Base-by-base conservation (phyloP, 2,113 vertebrate genomes). In the Tympanuchus pallidicinctus region DNA sequence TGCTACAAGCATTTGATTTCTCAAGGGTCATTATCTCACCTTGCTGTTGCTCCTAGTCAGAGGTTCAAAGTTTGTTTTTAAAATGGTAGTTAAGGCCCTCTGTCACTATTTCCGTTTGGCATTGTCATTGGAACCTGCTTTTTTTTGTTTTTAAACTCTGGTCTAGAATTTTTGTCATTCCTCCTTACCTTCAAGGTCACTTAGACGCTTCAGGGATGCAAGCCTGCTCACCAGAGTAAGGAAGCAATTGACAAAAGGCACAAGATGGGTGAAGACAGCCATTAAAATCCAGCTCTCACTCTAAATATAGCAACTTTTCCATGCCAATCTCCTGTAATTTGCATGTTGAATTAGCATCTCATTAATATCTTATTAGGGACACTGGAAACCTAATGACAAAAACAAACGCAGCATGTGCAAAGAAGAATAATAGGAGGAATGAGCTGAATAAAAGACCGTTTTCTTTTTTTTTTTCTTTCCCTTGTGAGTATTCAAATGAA, bases 341-440 rank as follows among this genome's bases (percentile, higher is more conserved):
- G 92, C 94, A 90, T 95, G 93, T 95, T 92, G 93, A 95, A 95
- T 96, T 97, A 96, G 94, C 96, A 97, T 96, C 90, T 97, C 94
- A 97, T 97, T 96, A 97, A 95, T 97, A 92, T 93, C 95, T 92
- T 97, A 97, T 92, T 95, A 96, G 90, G 85, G 90, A 84, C 73
- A 94, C 70, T 94, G 86, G 77, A 93, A 95, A 93, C 63, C 76
- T 97, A 94, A 97, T 95, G 96, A 94, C 91, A 96, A 96, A 96
- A 95, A 97, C 94, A 95, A 95, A 86, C 27, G 70, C 95, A 92
- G 93, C 92, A 82, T 95, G 93, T 95, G 76, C 48, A 45, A 88
- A 78, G 80, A 92, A 84, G 92, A 93, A 87, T 84, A 94, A 92
- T 69, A 59, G 77, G 74, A 91, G 25, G 84, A 90, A 92, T 22